These are phyloP conservation scores for Platyrinchus mystaceus DNA, from an alignment of 2,797 vertebrate species.

Conservation along the genomic window DNA sequence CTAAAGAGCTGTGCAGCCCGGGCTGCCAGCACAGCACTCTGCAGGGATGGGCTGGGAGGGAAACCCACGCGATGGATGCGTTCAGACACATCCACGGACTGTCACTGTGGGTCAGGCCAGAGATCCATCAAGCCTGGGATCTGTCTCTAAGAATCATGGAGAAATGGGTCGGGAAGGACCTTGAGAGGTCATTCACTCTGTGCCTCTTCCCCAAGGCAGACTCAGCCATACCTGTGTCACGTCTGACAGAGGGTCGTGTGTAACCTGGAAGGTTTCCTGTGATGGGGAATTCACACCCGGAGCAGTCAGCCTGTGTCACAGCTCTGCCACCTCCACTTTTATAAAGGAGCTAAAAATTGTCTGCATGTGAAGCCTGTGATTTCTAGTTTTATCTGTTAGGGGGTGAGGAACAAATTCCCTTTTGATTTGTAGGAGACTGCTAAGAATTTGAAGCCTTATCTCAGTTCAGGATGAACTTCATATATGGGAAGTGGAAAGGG, in stretches of 20 bases:
- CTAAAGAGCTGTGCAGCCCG: constrained; percentile 23
- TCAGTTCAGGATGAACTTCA: background rate
- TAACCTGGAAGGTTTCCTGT: background rate
- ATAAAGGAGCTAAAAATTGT: background rate
- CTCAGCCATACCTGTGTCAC: constrained; percentile 24
- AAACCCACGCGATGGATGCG: background rate
- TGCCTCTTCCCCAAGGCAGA: background rate
- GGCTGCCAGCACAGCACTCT: background rate
- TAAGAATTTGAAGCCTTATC: background rate
- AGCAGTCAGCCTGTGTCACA: background rate
- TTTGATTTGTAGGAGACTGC: background rate
- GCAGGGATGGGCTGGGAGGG: background rate
- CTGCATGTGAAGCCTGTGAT: background rate
- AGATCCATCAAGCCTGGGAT: constrained; percentile 47
- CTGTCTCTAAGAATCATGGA: constrained; percentile 41
- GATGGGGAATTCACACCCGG: background rate
- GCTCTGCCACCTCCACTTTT: background rate
- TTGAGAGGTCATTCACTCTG: constrained; percentile 55
- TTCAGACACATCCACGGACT: constrained; percentile 31
- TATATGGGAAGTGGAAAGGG: background rate
- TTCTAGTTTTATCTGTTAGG: background rate
- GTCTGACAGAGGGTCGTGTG: background rate
- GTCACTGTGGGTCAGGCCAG: constrained; percentile 48
- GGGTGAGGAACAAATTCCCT: background rate
- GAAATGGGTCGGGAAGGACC: background rate